Conservation (phyloP, 2,888 invertebrate species). For the Tenthredo mesomela region DNA sequence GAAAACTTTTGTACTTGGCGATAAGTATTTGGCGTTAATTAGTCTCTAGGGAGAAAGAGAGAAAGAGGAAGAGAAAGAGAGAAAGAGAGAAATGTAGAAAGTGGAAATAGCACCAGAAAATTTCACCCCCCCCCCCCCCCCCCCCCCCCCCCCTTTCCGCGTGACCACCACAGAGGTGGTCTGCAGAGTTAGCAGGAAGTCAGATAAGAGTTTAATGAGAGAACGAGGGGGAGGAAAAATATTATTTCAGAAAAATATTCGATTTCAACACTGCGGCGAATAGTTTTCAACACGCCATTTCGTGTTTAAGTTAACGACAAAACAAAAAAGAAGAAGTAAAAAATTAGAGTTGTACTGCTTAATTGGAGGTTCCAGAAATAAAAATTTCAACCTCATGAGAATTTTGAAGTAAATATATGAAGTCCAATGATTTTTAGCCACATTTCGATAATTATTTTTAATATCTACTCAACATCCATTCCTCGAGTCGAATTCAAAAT, state of each 20-base stretch:
- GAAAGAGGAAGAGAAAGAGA: background rate
- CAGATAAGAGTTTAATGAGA: conserved; percentile 30
- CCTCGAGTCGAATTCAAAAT: background rate
- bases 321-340: background rate
- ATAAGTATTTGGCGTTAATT: conserved; percentile 43
- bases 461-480: background rate
- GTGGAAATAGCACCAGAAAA: conserved; percentile 16
- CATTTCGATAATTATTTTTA: background rate
- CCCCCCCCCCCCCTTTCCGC: no score
- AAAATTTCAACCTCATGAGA: background rate
- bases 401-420: background rate
- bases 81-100: background rate
- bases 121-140: no score
- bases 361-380: background rate
- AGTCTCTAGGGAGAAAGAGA: background rate
- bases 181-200: conserved; percentile 24
- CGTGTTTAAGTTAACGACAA: background rate
- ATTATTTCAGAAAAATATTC: background rate
- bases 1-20: conserved; percentile 43
- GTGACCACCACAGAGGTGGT: conserved; percentile 20
- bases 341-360: background rate
- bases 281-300: background rate
- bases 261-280: conserved; percentile 1
- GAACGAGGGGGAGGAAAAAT: background rate
- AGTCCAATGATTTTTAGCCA: background rate